phyloP scores from a whole-genome alignment of 2,113 vertebrate genomes.

The Aptenodytes patagonicus region DNA sequence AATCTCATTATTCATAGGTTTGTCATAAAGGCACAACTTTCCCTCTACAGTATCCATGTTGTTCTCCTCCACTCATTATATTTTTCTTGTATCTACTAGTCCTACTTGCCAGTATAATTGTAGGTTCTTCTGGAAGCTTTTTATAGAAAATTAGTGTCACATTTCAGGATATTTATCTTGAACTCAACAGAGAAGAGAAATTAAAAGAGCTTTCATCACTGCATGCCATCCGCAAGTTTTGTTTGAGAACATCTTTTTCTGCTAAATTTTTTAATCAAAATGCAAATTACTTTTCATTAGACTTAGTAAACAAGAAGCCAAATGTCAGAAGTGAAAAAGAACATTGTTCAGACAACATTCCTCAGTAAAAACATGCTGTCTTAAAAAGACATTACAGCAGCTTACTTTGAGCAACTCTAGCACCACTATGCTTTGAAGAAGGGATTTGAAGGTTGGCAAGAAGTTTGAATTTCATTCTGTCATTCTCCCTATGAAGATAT shows the following conservation, averaged over 20 bases:
- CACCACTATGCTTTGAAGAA: background rate
- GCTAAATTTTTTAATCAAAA: background rate
- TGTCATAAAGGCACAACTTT: background rate
- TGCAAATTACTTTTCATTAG: background rate
- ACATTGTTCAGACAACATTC: background rate
- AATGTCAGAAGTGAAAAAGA: background rate
- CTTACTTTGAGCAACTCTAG: background rate
- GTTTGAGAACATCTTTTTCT: background rate
- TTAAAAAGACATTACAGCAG: background rate
- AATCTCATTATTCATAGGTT: background rate
- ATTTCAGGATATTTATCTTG: background rate
- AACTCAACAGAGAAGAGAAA: background rate
- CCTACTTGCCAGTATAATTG: background rate
- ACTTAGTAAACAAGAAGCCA: background rate
- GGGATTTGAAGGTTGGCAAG: background rate
- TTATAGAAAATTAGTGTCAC: background rate
- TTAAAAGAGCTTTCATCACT: background rate
- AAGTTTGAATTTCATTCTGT: background rate
- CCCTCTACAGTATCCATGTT: background rate
- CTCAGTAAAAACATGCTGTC: background rate
- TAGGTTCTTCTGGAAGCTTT: background rate
- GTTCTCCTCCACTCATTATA: background rate
- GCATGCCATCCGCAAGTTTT: background rate
- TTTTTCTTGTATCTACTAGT: background rate
- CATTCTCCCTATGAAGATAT: background rate